Percentiles rank a stretch among this genome's conserved stretches.
These are phyloP conservation scores for Aurelia coerulea DNA, from an alignment of 30 jellyfish, hydroid and myxozoan genomes.

Conservation along the genomic window DNA sequence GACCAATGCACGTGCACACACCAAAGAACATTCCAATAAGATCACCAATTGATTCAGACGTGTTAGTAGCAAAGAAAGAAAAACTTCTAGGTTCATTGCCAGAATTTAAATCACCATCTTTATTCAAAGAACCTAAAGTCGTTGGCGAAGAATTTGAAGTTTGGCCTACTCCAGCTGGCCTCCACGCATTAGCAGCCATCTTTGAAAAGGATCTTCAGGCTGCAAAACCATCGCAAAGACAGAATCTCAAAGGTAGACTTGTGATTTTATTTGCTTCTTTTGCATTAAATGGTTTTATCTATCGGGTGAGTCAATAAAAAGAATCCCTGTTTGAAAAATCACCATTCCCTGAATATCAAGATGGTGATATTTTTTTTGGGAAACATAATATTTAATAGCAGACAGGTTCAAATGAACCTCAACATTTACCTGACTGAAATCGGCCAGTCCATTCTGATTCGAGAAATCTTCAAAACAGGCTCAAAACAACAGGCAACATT, in stretches of 20 bases:
- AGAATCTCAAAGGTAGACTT: constrained; percentile 22
- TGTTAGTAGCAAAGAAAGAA: constrained; percentile 39
- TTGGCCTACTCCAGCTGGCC: constrained; percentile 82
- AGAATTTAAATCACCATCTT: constrained; percentile 25
- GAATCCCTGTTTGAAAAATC: too few relatives aligned
- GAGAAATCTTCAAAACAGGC: too few relatives aligned
- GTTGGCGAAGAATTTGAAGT: constrained; percentile 40
- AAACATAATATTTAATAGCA: too few relatives aligned
- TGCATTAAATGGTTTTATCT: too few relatives aligned
- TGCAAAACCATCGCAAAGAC: constrained; percentile 18
- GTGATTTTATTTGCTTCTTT: too few relatives aligned
- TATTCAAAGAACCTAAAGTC: not conserved
- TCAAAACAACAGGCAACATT: too few relatives aligned
- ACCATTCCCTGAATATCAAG: too few relatives aligned
- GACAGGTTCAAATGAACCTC: too few relatives aligned
- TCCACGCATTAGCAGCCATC: constrained; percentile 28
- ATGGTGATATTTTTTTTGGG: too few relatives aligned
- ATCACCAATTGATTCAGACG: constrained; percentile 39
- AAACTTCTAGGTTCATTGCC: not conserved
- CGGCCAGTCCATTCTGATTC: too few relatives aligned
- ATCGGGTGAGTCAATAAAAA: too few relatives aligned
- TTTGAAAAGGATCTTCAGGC: constrained; percentile 2
- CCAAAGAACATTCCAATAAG: constrained; percentile 16
- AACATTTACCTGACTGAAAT: too few relatives aligned
- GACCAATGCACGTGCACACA: constrained; percentile 16